These are phyloP conservation scores for Empis livida DNA, from an alignment of 2,888 invertebrate genomes.

Conservation along the genomic window DNA sequence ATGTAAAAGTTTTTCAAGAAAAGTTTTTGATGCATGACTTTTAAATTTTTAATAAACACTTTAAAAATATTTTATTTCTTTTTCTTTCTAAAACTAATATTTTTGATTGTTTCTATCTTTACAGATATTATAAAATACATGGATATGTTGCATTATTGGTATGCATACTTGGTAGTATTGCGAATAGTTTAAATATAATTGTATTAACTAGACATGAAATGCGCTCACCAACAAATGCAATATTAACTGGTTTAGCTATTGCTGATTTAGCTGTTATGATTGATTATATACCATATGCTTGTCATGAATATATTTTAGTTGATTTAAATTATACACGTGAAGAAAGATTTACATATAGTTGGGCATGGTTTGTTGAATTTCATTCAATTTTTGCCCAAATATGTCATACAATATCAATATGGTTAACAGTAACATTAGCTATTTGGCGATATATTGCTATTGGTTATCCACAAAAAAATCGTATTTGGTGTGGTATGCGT, in stretches of 20 bases:
- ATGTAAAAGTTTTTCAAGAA: no score
- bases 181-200: constrained; percentile 83
- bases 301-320: constrained; percentile 59
- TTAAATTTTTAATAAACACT: no score
- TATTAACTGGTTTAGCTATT: constrained; percentile 78
- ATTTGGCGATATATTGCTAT: constrained; percentile 86
- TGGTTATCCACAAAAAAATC: constrained; percentile 67
- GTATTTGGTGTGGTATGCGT: constrained; percentile 67
- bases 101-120: constrained; percentile 17
- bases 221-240: constrained; percentile 82
- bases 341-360: constrained; percentile 51
- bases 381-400: constrained; percentile 84
- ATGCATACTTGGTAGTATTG: constrained; percentile 79
- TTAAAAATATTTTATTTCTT: no score
- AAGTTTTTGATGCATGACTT: no score
- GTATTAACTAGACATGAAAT: constrained; percentile 83
- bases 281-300: constrained; percentile 82
- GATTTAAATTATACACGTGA: constrained; percentile 34
- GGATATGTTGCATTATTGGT: constrained; percentile 77
- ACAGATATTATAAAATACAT: constrained; percentile 59
- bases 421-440: constrained; percentile 82
- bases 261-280: constrained; percentile 91
- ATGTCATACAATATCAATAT: constrained; percentile 82
- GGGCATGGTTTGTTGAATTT: constrained; percentile 76
- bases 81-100: not conserved